These are phyloP conservation scores for Globia sparganii DNA, from an alignment of 2,888 invertebrate species.

Conservation along the genomic window DNA sequence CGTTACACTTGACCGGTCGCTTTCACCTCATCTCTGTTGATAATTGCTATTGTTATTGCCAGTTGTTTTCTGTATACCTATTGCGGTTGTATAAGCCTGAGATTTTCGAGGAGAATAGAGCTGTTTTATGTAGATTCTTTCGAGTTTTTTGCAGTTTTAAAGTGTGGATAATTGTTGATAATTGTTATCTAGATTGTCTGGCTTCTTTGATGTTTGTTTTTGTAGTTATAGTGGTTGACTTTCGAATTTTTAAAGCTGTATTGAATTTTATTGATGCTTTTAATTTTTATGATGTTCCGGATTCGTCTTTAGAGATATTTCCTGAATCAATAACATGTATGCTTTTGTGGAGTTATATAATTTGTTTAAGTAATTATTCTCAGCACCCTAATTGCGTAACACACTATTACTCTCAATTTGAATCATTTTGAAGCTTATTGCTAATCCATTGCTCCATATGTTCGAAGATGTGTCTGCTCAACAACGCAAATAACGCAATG, in stretches of 20 bases:
- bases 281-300: constrained; percentile 10
- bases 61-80: constrained; percentile 42
- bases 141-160: constrained; percentile 31
- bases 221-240: constrained; percentile 19
- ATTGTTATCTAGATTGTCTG: constrained; percentile 16
- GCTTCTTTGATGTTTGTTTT: constrained; percentile 30
- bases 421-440: too few relatives aligned
- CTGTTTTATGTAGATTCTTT: constrained; percentile 40
- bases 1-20: constrained; percentile 75
- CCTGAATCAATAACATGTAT: neutral
- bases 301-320: neutral
- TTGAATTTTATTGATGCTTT: constrained; percentile 22
- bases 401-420: too few relatives aligned
- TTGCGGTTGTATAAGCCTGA: constrained; percentile 25
- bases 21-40: constrained; percentile 76
- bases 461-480: too few relatives aligned
- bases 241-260: constrained; percentile 30
- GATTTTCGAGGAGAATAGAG: constrained; percentile 15
- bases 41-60: constrained; percentile 53
- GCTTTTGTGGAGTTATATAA: neutral
- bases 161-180: constrained; percentile 43
- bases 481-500: too few relatives aligned
- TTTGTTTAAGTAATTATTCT: neutral
- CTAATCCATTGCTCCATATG: too few relatives aligned
- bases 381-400: too few relatives aligned